phyloP scores from a whole-genome alignment of 2,797 vertebrate species.

The Numenius phaeopus region DNA sequence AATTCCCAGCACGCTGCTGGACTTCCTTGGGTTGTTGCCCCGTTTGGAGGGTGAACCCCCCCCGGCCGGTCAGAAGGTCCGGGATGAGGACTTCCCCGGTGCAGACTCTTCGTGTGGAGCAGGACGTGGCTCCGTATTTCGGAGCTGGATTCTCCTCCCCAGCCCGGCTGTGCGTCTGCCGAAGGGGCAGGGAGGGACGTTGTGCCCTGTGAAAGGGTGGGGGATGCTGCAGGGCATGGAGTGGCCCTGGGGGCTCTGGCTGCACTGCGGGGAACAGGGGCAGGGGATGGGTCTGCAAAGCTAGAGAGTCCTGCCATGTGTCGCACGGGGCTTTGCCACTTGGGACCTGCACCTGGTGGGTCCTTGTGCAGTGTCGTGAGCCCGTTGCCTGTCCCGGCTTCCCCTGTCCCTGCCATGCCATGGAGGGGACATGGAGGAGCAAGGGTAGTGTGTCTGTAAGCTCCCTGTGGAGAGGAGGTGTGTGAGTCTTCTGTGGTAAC shows the following conservation, averaged over 20 bases:
- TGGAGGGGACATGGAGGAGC: not conserved
- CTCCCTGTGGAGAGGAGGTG: not conserved
- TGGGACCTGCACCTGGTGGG: too few relatives aligned
- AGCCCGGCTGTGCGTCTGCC: rapidly evolving
- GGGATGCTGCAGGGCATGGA: not conserved
- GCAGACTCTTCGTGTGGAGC: not conserved
- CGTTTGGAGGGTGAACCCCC: rapidly evolving
- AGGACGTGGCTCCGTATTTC: not conserved
- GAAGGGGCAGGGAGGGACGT: not conserved
- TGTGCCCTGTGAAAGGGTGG: not conserved
- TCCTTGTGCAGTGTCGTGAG: not conserved
- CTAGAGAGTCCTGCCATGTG: not conserved
- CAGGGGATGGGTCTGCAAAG: not conserved
- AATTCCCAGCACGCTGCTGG: not conserved
- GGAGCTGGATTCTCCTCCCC: not conserved
- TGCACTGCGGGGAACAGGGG: rapidly evolving
- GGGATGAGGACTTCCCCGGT: rapidly evolving
- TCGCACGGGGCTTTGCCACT: not conserved
- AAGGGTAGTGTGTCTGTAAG: not conserved
- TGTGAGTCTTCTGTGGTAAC: not conserved
- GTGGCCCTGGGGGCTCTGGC: not conserved
- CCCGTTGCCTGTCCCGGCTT: not conserved
- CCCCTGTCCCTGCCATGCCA: rapidly evolving
- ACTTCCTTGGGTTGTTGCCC: not conserved
- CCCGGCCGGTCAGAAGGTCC: rapidly evolving